Evolutionary conservation across 2,888 invertebrate genomes (phyloP), one percentile per base, ranked within the genome.

Genomic region (Pterostichus madidus): DNA sequence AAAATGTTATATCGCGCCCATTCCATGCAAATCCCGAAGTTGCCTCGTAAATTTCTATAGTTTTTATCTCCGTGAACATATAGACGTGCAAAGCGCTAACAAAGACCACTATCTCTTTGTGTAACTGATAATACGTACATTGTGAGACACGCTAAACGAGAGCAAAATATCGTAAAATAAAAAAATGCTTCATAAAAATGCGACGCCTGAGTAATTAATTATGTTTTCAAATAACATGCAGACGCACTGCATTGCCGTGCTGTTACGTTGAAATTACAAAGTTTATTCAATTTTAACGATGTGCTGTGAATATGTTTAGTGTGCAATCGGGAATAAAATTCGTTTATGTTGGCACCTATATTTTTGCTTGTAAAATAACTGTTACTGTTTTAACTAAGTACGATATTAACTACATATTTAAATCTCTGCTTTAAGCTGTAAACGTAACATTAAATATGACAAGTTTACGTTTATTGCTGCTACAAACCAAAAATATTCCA

Each of bases 41-140:
- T 81, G 73, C 81, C 81, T 81, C 81, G 81, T 81, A 81, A 81
- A 81, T 81, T 81, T 56, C 81, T 75, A 75, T 75, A 52, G 80
- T 80, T 80, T 80, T 80, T 80, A 73, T 80, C 73, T 80, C 31
- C 73, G 80, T 15, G 71, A 73, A 75, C 75, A 32, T 75, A 52
- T 75, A 75, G 75, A 73, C 56, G 64, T 64, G 64, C 31, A 35
- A n/a, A 64, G 49, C 31, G 59, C 31, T 17, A 49, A 64, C 64
- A 46, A 59, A 59, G 10, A 59, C 24, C 59, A 17, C 1, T 10
- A 17, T 59, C 59, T 59, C 59, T 64, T 31, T 64, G 35, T 64
- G 32, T 35, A 49, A 49, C 13, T 64, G 64, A 64, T 64, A 64
- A 64, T 32, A 31, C 32, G 31, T 32, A 64, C 64, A 64, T 64